These are phyloP conservation scores for Zygothrica quintamaculata DNA, from an alignment of 2,888 invertebrate species.

Conservation along the genomic window DNA sequence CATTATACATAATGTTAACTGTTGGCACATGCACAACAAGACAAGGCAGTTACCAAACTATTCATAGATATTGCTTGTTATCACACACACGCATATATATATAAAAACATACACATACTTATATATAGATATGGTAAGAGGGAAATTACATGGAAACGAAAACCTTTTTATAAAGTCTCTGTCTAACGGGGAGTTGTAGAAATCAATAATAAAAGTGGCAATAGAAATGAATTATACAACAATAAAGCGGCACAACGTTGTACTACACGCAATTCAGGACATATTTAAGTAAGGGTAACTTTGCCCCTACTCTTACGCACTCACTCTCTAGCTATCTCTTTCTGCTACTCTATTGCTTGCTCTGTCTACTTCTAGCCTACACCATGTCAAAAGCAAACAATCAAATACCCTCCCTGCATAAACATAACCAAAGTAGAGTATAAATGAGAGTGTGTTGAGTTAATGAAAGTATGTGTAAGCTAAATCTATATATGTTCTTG, in stretches of 20 bases:
- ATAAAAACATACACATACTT: constrained; percentile 37
- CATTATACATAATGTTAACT: constrained; percentile 30
- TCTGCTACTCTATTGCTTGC: neutral
- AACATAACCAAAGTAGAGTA: neutral
- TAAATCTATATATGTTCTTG: too few species aligned
- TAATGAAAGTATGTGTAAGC: too few species aligned
- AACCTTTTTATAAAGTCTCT: constrained; percentile 10
- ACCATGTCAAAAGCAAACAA: constrained; percentile 18
- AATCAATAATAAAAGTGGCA: constrained; percentile 66
- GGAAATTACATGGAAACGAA: constrained; percentile 41
- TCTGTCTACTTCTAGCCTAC: neutral
- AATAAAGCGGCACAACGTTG: constrained; percentile 2
- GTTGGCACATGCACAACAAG: constrained; percentile 40
- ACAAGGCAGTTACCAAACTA: too few species aligned
- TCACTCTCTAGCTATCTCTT: neutral
- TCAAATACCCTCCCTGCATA: constrained; percentile 20
- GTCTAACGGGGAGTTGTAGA: constrained; percentile 40
- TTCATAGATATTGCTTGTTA: constrained; percentile 40
- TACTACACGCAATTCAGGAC: constrained; percentile 62
- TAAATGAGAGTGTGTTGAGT: too few species aligned
- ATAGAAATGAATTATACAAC: constrained; percentile 58
- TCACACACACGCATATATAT: constrained; percentile 38
- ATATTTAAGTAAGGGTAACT: constrained; percentile 74
- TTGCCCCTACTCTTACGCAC: constrained; percentile 40
- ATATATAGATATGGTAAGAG: constrained; percentile 36